Conservation (phyloP, 2,888 invertebrate genomes). For the Nomada hirtipes region DNA sequence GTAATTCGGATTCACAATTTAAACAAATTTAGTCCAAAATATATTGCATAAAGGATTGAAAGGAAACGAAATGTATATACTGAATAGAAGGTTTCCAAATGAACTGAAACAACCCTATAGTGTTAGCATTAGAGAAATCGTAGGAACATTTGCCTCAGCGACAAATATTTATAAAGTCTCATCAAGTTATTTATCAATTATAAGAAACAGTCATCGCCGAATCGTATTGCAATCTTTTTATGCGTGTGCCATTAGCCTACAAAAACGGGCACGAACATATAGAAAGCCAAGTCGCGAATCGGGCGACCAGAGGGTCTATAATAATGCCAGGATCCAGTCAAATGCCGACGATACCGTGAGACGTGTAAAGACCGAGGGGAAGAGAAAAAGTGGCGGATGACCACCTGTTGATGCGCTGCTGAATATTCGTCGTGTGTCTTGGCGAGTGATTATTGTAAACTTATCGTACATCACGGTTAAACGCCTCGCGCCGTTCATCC, state of each 20-base stretch:
- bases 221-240: neutral
- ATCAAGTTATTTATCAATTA: neutral
- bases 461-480: constrained; percentile 34
- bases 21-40: too few species aligned
- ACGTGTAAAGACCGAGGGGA: constrained; percentile 42
- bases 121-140: too few species aligned
- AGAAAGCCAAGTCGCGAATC: neutral
- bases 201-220: neutral
- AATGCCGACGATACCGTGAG: constrained; percentile 61
- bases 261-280: constrained; percentile 5
- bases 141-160: too few species aligned
- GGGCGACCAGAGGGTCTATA: constrained; percentile 25
- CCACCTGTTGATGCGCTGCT: constrained; percentile 79
- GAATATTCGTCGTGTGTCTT: constrained; percentile 74
- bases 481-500: neutral
- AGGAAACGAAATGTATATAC: too few species aligned
- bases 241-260: neutral
- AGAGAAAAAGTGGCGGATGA: constrained; percentile 69
- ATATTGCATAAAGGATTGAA: too few species aligned
- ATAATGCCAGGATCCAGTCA: constrained; percentile 55
- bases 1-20: too few species aligned
- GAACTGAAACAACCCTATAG: too few species aligned
- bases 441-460: constrained; percentile 69
- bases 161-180: neutral
- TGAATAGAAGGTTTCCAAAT: too few species aligned